Base-by-base conservation (phyloP, 2,888 invertebrate genomes). In the Dicyrtomina minuta region DNA sequence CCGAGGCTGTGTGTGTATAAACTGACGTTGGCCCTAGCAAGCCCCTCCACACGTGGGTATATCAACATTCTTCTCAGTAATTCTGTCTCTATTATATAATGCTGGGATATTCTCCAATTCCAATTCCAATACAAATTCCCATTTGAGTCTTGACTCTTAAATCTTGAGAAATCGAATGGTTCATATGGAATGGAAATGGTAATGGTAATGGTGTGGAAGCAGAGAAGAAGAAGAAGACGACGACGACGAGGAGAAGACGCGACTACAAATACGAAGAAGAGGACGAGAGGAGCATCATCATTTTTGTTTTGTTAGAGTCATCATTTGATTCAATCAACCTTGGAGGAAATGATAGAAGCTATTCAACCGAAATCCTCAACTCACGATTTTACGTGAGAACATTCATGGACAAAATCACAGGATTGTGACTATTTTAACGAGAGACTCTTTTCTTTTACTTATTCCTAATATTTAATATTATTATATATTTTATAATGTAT, bases 301-400 rank as follows among this genome's bases (percentile, higher is more conserved):
- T 33, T 33, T 33, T 39, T 17, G 33, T 53, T 55, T 53, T 65
- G 22, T 65, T 26, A 65, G 65, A 65, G 55, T 65, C 65, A 65
- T 65, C 65, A 65, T 65, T 65, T 49, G 20, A 65, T 55, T 55
- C 65, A 55, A 65, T 65, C 65, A 65, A 65, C 65, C 65, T 65
- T 65, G 65, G 55, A 26, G 39, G 51, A 64, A 55, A 65, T 65
- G 65, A 55, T 55, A 65, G 43, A 65, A 51, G 53, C 65, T 55
- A 65, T 65, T 65, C 65, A 65, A 33, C 65, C 55, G 53, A 65
- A 65, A 65, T 62, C 62, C 62, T 62, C 44, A 44, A 27, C 65
- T 65, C 65, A 65, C 65, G 65, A 65, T 51, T 65, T 65, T 65
- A 65, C 65, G 65, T 65, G 65, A 65, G 65, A 65, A 65, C 41